A percentile compares a stretch with the other conserved stretches of the same genome.
These are phyloP conservation scores for Conops quadrifasciatus DNA, from an alignment of 2,888 invertebrate genomes.

Conservation along the genomic window DNA sequence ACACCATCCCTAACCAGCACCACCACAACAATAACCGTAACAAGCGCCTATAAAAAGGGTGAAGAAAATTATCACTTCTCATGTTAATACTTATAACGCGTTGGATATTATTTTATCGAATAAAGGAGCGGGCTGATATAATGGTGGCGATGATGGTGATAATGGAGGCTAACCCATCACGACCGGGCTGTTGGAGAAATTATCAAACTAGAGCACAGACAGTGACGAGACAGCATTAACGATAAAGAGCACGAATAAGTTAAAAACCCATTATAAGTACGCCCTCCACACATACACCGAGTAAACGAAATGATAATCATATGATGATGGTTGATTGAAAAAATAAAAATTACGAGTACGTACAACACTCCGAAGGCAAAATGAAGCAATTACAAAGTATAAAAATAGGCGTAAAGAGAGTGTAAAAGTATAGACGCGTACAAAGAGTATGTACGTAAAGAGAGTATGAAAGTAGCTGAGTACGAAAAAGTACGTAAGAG, in stretches of 20 bases:
- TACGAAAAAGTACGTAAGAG: no score
- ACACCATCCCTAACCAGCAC: background rate
- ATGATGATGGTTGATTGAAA: background rate
- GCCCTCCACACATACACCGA: no score
- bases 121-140: background rate
- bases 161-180: background rate
- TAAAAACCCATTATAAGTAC: no score
- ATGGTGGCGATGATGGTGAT: conserved; percentile 3
- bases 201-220: conserved; percentile 26
- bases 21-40: conserved; percentile 16
- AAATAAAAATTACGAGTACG: background rate
- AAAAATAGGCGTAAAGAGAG: no score
- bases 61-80: conserved; percentile 19
- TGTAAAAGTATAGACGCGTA: no score
- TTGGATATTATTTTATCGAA: conserved; percentile 10
- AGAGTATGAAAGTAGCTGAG: no score
- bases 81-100: conserved; percentile 2
- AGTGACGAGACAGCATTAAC: conserved; percentile 26
- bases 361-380: no score
- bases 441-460: no score
- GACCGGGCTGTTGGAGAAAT: no score
- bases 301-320: background rate
- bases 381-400: background rate
- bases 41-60: conserved; percentile 12
- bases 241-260: conserved; percentile 15